Evolutionary conservation across 2,888 invertebrate species (phyloP).

Genomic region (Agrotis clavis): DNA sequence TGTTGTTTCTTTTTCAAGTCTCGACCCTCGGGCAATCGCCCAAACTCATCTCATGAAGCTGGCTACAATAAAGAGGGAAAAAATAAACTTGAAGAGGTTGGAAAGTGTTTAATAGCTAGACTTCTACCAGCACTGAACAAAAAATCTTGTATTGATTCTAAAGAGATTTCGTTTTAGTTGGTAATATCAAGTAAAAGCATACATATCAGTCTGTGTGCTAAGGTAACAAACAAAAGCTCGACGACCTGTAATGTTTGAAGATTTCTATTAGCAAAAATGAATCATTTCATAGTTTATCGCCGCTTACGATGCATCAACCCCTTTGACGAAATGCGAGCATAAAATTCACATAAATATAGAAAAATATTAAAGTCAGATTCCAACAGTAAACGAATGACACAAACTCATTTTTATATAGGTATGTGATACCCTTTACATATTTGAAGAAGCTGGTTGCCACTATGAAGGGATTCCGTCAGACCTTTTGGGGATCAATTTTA

Average conservation of each 20-base stretch:
- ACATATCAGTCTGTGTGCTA: background rate
- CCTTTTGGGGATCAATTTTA: slow-evolving; percentile 46
- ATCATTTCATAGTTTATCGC: slow-evolving; percentile 8
- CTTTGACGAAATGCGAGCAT: slow-evolving; percentile 1
- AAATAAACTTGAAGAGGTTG: slow-evolving; percentile 15
- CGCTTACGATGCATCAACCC: slow-evolving; percentile 1
- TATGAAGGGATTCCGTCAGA: slow-evolving; percentile 42
- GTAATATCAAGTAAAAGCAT: background rate
- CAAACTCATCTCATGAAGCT: slow-evolving; percentile 43
- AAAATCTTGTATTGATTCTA: slow-evolving; percentile 1
- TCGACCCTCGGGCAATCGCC: slow-evolving; percentile 35
- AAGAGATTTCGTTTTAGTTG: background rate
- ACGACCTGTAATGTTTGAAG: no score
- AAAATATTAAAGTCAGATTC: slow-evolving; percentile 31
- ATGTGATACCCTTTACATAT: slow-evolving; percentile 40
- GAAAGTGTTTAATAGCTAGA: slow-evolving; percentile 11
- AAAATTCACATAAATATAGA: slow-evolving; percentile 32
- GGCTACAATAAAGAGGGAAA: slow-evolving; percentile 34
- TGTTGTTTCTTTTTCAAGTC: slow-evolving; percentile 37
- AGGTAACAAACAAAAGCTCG: background rate
- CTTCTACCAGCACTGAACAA: slow-evolving; percentile 6
- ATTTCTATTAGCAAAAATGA: background rate
- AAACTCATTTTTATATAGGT: slow-evolving; percentile 35
- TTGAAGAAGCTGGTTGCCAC: slow-evolving; percentile 44
- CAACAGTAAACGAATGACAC: slow-evolving; percentile 25